Base-by-base conservation (phyloP, 1,140 invertebrate species). In the Drosophila lowei region DNA sequence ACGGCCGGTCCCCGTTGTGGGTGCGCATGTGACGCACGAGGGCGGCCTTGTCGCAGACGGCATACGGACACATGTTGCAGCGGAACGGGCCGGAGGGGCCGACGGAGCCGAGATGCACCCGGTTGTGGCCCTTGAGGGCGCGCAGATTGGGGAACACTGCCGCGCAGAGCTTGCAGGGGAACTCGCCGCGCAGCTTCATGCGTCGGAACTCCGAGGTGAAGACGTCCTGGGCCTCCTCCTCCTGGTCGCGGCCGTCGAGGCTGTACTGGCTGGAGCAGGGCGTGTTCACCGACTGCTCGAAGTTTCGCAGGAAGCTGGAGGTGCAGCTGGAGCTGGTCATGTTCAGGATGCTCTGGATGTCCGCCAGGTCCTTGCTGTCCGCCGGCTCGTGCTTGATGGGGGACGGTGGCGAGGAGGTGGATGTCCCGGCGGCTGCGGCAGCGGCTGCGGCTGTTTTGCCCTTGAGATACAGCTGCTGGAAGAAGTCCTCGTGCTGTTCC, bases 1-100 rank as follows among this genome's bases (percentile, higher is more conserved):
- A 99, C 0, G 98, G 98, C 4, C 97, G 93, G 79, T 99, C 97
- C 0, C 98, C 98, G 86, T 98, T 99, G 92, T 99, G 98, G 2
- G 96, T 96, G 71, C 97, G 93, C 94, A 99, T 95, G 90, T 99
- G 96, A 28, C 97, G 95, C 2, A 97, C 94, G 2, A 99, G 90
- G 1, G 97, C 97, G 8, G 96, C 96, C 90, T 99, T 98, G 77
- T 99, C 98, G 34, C 95, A 94, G 65, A 96, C 97, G 0, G 95
- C 95, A 91, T 97, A 98, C 1, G 96, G 94, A 77, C 98, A 99
- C 94, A 99, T 96, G 79, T 97, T 97, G 92, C 98, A 99, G 6
- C 96, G 94, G 89, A 97, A 98, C 49, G 95, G 95, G 73, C 95
- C 93, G 0, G 93, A 93, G 0, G 94, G 93, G 0, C 93, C 93